Evolutionary conservation across 2,888 invertebrate genomes (phyloP), one percentile per base, ranked within the genome.

Genomic region (Heliconius charithonia): DNA sequence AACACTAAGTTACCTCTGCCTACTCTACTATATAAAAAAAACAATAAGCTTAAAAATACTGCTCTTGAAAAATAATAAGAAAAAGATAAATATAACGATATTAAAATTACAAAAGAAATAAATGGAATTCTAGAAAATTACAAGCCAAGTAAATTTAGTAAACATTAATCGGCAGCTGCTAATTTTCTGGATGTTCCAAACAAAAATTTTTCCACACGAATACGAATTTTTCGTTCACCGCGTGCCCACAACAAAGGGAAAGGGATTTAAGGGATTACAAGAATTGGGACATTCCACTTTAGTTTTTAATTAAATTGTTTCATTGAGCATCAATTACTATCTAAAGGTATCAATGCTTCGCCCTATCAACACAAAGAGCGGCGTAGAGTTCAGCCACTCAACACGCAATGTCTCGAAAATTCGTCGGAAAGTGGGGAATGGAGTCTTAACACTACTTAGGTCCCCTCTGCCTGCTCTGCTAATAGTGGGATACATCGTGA

Each of bases 251-350:
- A 63, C 65, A 63, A 76, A 74, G n/a, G n/a, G n/a, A n/a, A n/a
- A n/a, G n/a, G n/a, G n/a, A 78, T 82, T 79, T 77, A 65, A 79
- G 81, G 80, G 82, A 80, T 82, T 82, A 82, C 75, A 75, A 76
- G 78, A 79, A 80, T 77, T 73, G 37, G 59, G 72, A 29, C 76
- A 67, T 75, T 73, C 67, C 66, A 75, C 69, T 71, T 67, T 71
- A 79, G 62, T 78, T 81, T 82, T 81, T 82, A 82, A 81, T 82
- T 81, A 81, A 80, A 80, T 79, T 80, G 80, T 79, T 76, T 77
- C 73, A 71, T 69, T 45, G 63, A 51, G 19, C 62, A 63, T 37
- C 67, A 69, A 25, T 70, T 70, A 70, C n/a, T n/a, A n/a, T n/a
- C n/a, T n/a, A n/a, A n/a, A n/a, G n/a, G n/a, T n/a, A n/a, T n/a